These are phyloP conservation scores for Gonioctena quinquepunctata DNA, from an alignment of 1,140 invertebrate genomes.

Conservation along the genomic window DNA sequence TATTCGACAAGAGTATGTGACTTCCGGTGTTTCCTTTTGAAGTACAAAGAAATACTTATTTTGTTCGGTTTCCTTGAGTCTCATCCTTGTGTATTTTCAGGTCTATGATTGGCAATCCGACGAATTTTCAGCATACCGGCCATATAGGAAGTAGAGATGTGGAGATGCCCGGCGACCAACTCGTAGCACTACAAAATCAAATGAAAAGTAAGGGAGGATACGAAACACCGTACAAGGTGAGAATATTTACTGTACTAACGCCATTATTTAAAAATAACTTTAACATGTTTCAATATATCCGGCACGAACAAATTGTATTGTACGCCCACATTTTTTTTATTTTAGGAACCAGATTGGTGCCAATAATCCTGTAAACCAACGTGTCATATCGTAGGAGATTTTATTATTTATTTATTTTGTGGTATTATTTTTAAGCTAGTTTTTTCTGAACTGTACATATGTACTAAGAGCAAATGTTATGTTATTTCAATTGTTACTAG, in stretches of 20 bases:
- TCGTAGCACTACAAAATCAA: constrained; percentile 70
- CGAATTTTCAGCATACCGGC: constrained; percentile 80
- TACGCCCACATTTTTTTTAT: constrained; percentile 18
- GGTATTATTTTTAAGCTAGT: background rate
- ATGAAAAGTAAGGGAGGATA: constrained; percentile 80
- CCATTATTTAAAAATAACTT: background rate
- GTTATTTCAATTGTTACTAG: background rate
- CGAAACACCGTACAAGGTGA: constrained; percentile 60
- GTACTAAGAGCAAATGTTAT: background rate
- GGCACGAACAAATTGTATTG: background rate
- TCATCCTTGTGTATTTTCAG: constrained; percentile 46
- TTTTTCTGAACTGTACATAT: background rate
- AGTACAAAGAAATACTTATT: background rate
- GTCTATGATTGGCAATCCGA: constrained; percentile 81
- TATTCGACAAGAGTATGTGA: background rate
- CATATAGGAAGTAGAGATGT: constrained; percentile 79
- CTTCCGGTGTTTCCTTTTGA: background rate
- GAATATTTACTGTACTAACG: too few species aligned
- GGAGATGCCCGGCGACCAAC: constrained; percentile 65
- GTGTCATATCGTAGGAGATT: constrained; percentile 3
- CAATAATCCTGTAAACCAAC: constrained; percentile 24
- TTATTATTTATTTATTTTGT: constrained; percentile 4
- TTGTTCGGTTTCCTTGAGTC: background rate
- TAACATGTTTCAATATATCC: background rate
- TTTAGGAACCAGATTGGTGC: constrained; percentile 48